These are phyloP conservation scores for Anthopleura xanthogrammica DNA, from an alignment of 92 coral and sea anemone genomes.

Conservation along the genomic window DNA sequence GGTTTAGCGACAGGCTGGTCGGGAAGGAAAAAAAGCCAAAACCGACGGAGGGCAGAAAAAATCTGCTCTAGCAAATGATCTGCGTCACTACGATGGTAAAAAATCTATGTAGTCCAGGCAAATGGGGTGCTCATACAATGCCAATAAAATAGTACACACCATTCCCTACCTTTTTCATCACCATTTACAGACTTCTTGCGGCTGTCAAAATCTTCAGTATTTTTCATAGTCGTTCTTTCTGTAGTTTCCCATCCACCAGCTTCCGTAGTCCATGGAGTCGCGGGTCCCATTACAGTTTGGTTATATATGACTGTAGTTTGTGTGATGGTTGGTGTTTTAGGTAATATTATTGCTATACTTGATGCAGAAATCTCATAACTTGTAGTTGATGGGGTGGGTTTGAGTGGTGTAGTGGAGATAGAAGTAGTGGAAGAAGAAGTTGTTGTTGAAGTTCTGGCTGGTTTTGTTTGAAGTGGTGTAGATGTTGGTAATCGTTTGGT, in stretches of 20 bases:
- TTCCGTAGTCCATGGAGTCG: background rate
- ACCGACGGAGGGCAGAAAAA: too few species aligned
- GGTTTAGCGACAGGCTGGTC: too few species aligned
- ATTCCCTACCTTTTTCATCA: background rate
- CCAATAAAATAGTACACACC: too few species aligned
- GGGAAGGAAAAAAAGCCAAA: too few species aligned
- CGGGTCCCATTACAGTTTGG: background rate
- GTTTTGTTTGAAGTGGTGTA: background rate
- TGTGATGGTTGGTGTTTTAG: background rate
- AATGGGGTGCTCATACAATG: too few species aligned
- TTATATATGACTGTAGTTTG: background rate
- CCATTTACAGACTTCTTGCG: background rate
- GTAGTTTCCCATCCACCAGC: slow-evolving; percentile 1
- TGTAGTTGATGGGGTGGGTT: background rate
- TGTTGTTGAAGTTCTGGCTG: too few species aligned
- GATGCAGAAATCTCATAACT: background rate
- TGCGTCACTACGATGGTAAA: too few species aligned
- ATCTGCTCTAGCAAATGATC: too few species aligned
- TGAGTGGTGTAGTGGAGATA: too few species aligned
- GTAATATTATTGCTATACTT: background rate
- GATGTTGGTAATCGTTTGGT: background rate
- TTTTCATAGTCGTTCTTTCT: slow-evolving; percentile 4
- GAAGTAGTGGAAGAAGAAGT: too few species aligned
- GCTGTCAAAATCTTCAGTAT: background rate
- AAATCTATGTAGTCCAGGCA: too few species aligned